Conservation (phyloP, 1,140 invertebrate genomes). For the Bombus consobrinus region DNA sequence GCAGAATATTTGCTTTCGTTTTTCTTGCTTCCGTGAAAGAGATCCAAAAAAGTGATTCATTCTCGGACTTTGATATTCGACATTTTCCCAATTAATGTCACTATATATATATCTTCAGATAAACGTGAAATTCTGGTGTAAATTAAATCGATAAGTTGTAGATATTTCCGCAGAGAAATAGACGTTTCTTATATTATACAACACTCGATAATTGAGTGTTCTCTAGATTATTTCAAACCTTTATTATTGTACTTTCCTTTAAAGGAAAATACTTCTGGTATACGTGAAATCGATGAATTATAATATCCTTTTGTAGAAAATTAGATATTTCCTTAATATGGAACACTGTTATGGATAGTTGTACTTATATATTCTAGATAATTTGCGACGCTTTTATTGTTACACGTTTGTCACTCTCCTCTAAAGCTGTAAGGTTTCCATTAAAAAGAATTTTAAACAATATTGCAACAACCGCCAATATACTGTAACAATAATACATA, state of each 20-base stretch:
- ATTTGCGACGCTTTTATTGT: too few species aligned
- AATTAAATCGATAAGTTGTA: background rate
- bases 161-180: background rate
- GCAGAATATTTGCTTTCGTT: too few species aligned
- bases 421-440: too few species aligned
- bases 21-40: background rate
- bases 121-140: background rate
- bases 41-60: background rate
- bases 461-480: background rate
- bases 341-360: too few species aligned
- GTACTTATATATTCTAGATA: too few species aligned
- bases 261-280: too few species aligned
- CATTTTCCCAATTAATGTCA: background rate
- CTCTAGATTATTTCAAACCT: background rate
- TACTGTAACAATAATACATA: background rate
- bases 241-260: background rate
- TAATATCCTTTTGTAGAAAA: too few species aligned
- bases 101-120: background rate
- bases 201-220: background rate
- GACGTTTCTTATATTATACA: background rate
- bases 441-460: background rate
- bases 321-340: too few species aligned
- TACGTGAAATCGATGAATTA: too few species aligned
- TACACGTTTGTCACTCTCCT: background rate
- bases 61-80: background rate